Evolutionary conservation across 2,797 vertebrate species (phyloP), one percentile per base, ranked within the genome.

Genomic region (Syngnathus rostellatus): DNA sequence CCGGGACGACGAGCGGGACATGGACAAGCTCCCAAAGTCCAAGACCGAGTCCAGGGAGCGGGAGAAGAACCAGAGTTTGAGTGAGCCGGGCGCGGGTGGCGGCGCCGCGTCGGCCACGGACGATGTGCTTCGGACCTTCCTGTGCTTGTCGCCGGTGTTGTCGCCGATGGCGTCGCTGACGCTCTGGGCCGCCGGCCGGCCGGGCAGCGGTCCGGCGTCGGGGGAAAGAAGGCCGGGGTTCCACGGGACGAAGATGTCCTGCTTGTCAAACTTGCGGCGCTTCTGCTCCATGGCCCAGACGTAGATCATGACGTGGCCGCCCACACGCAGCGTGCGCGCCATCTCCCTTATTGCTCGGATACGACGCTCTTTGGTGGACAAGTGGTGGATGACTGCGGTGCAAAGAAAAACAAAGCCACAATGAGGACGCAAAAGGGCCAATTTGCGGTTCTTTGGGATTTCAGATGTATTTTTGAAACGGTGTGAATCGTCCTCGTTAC

Each of bases 271-370:
- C 71, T 90, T 91, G 40, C 90, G 87, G 8, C 70, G 81, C 63
- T 92, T 94, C 80, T 92, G 91, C 79, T 94, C 91, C 85, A 83
- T 92, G 86, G 90, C 90, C 89, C 90, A 94, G 68, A 92, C 90
- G 59, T 91, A 92, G 76, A 91, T 93, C 92, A 94, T 94, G 82
- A 95, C 89, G 74, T 88, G 87, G 60, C 90, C 92, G 5, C 92
- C 91, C 53, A 87, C 84, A 41, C 86, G 89, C 68, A 94, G 83
- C 39, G 91, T 90, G 58, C 83, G 78, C 14, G 91, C 89, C 89
- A 92, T 93, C 85, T 94, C 93, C 82, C 90, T 90, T 82, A 93
- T 91, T 83, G 90, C 92, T 85, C 73, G 80, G 65, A 87, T 84
- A 64, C 76, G 63, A 1, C 90, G 88, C 65, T 92, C 87, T 88